Evolutionary conservation across 2,888 invertebrate species (phyloP).

Genomic region (Cheilosia pagana): DNA sequence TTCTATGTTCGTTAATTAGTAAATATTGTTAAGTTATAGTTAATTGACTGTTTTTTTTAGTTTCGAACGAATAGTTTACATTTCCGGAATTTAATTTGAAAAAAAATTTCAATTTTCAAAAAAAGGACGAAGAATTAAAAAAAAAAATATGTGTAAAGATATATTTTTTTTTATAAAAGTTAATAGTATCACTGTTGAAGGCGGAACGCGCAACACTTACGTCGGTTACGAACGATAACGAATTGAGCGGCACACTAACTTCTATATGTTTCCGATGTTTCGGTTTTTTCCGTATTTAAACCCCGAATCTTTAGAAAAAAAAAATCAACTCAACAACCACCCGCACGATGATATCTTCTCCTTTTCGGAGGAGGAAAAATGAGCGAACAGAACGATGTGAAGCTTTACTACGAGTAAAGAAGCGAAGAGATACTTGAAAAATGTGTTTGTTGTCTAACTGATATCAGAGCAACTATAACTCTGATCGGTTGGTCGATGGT

Average conservation of each 20-base stretch:
- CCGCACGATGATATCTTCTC: constrained; percentile 74
- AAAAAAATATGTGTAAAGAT: not conserved
- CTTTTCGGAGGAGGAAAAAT: constrained; percentile 67
- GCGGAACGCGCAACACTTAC: constrained; percentile 62
- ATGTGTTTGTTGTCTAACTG: constrained; percentile 55
- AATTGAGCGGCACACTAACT: constrained; percentile 72
- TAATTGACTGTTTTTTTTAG: constrained; percentile 29
- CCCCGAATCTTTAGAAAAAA: constrained; percentile 69
- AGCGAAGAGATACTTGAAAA: constrained; percentile 66
- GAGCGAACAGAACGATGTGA: constrained; percentile 62
- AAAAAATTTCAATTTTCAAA: constrained; percentile 26
- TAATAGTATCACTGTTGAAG: constrained; percentile 11
- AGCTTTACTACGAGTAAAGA: constrained; percentile 73
- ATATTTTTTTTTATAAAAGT: not conserved
- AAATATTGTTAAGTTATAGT: constrained; percentile 28
- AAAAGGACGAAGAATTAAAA: constrained; percentile 20
- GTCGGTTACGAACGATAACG: constrained; percentile 72
- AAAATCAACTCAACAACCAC: constrained; percentile 68
- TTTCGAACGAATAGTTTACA: constrained; percentile 70
- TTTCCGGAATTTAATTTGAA: constrained; percentile 51
- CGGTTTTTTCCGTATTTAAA: constrained; percentile 74
- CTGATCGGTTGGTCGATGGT: constrained; percentile 61
- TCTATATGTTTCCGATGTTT: constrained; percentile 70
- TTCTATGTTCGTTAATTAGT: constrained; percentile 29
- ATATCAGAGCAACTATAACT: constrained; percentile 71